Evolutionary conservation across 2,797 vertebrate species (phyloP), one percentile per base, ranked within the genome.

Genomic region (Phaenicophaeus curvirostris): DNA sequence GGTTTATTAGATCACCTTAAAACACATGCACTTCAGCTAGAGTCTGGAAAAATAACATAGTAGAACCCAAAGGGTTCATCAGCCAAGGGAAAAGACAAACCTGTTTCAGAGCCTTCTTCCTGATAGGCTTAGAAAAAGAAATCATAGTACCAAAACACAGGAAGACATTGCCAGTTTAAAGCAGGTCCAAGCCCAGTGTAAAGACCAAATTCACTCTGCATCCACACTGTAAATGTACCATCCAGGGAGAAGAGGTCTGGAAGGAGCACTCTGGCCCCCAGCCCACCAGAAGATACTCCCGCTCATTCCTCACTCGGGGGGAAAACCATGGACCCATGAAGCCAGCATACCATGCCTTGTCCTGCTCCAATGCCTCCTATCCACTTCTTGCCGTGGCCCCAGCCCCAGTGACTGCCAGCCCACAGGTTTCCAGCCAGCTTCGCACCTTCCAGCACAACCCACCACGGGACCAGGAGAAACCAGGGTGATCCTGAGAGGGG

Each of bases 371-470:
- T 7, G 4, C 4, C 21, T 71, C 51, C 20, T 48, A 42, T 85
- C 23, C 44, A 71, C 7, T 11, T 68, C 30, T n/a, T 42, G 33
- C 33, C 65, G 44, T 0, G 0, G 13, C 39, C 14, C 9, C 31
- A 90, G 24, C 16, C 51, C 16, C 81, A 23, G 15, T 15, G 25
- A 15, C n/a, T 48, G 50, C 63, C 41, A 55, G 41, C 25, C 39
- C 46, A 46, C 9, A 24, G 35, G 11, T 50, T 68, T 87, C 11
- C 21, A 88, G n/a, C 14, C 51, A 67, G 25, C 27, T 51, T 72
- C 8, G 6, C 20, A 8, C 33, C 21, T 27, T 83, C 23, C 71
- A 37, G 39, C 3, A 2, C 28, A 53, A 57, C 15, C 10, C 11
- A 15, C 8, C 5, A 7, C 16, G 33, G 51, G n/a, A 18, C 31